Evolutionary conservation across 2,888 invertebrate species (phyloP), one percentile per base, ranked within the genome.

Genomic region (Drosophila anomelani): DNA sequence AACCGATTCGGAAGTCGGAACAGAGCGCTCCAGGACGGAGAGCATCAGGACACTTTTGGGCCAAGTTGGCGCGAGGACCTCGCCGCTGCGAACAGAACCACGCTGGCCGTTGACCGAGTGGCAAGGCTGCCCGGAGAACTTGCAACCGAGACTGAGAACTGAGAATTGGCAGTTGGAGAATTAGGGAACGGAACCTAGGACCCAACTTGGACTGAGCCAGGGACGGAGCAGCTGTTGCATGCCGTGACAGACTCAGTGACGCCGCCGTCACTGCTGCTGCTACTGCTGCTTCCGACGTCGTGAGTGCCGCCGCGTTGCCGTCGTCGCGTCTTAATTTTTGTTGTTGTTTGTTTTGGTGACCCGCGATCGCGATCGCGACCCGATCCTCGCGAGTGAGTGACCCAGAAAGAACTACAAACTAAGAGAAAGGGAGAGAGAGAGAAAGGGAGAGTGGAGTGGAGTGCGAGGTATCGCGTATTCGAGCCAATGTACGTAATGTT

Each of bases 61-160:
- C 29, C 39, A 41, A 67, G 36, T 34, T 54, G 68, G 53, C 60
- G 55, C 60, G 29, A 69, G 60, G 70, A 64, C 47, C 23, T 34
- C 49, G 49, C 39, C 26, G 64, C 57, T 71, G 63, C 66, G 57
- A 79, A 83, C 88, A 88, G 87, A 89, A 79, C 75, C 79, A 78
- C 90, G 82, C 75, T 82, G 82, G 77, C 78, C 82, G 85, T 87
- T 90, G 88, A 85, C 84, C 82, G 87, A 82, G 89, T 82, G 84
- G 87, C 82, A 85, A 75, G 85, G 85, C 73, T 72, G 47, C 55
- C 66, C 81, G 61, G 61, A 61, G 34, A 58, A 58, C 32, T 17
- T 15, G 13, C 13, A 53, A 12, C 29, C 13, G 10, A n/a, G 26
- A 32, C n/a, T 4, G 20, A 44, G 8, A 23, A 36, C 15, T n/a